Evolutionary conservation across 2,888 invertebrate species (phyloP), one percentile per base, ranked within the genome.

Genomic region (Steinernema scapterisci): DNA sequence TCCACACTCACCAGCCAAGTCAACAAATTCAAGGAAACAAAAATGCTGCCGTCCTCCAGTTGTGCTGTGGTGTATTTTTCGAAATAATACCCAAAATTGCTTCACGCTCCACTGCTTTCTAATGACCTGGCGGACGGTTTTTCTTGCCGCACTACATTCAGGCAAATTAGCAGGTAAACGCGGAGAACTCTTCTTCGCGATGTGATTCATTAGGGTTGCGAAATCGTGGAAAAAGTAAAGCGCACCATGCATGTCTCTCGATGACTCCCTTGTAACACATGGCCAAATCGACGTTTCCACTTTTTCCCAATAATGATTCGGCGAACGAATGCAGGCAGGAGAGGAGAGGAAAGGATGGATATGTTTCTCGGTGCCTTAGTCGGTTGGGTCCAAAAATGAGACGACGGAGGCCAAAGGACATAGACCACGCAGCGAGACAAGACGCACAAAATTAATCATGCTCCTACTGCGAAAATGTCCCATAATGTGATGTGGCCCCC

Each of bases 371-470:
- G 38, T 38, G 38, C 9, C 38, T 38, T 38, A 38, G 3, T 38
- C 38, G 38, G 3, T 38, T 9, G 38, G 38, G 38, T 38, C 38
- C 9, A 38, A 38, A 38, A 38, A 38, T 38, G 38, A 38, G 38
- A 38, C 9, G 38, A 38, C 38, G 38, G 38, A 6, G 16, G 16
- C 19, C 63, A 16, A 13, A 63, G 13, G 63, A 63, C 63, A 63
- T 25, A 25, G 63, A 27, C 31, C 1, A 63, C 5, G 38, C 38
- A 38, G 38, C 38, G 9, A 38, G 63, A 63, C 31, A 63, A 63
- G 63, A 31, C 9, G 38, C 63, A 63, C 63, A 63, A 63, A 63
- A 63, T 63, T 63, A 63, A 63, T 63, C 63, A 63, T 63, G 63
- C 9, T 63, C 63, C 27, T 31, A 31, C 13, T 63, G 63, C 63